Percentiles rank a stretch among this genome's conserved stretches.
phyloP scores from a whole-genome alignment of 2,888 invertebrate species.

The Strigamia transsilvanica region DNA sequence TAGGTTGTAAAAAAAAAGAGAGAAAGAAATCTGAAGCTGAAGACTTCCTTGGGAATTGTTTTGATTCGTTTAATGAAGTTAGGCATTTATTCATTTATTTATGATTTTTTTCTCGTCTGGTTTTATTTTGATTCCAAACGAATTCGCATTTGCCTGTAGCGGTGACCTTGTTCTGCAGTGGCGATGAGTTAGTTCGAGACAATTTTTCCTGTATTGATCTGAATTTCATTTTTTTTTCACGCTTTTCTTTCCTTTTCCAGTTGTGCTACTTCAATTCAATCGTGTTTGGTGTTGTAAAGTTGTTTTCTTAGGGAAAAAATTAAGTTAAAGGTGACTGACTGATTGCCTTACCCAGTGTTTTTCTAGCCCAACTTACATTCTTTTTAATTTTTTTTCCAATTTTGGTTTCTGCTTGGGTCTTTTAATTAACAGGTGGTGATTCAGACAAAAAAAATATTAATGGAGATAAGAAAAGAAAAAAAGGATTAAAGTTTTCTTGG shows the following conservation, averaged over 20 bases:
- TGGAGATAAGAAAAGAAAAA: not conserved
- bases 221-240: not conserved
- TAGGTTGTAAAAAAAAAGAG: too few relatives aligned
- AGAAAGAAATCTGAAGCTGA: too few relatives aligned
- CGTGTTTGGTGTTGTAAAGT: conserved; percentile 20
- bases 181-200: not conserved
- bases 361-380: not conserved
- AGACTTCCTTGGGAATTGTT: too few relatives aligned
- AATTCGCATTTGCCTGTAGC: not conserved
- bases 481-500: conserved; percentile 20
- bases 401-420: not conserved
- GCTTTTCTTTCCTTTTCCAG: not conserved
- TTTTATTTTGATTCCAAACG: not conserved
- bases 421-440: conserved; percentile 7
- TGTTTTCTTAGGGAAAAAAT: not conserved
- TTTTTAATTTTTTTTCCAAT: not conserved
- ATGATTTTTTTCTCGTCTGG: too few relatives aligned
- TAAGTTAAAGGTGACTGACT: conserved; percentile 20
- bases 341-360: not conserved
- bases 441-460: not conserved
- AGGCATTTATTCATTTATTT: too few relatives aligned
- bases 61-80: too few relatives aligned
- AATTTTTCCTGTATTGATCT: conserved; percentile 9
- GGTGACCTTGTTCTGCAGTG: not conserved
- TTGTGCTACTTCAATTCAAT: conserved; percentile 14